Conservation (phyloP, 2,113 vertebrate genomes). For the Nycticebus coucang region DNA sequence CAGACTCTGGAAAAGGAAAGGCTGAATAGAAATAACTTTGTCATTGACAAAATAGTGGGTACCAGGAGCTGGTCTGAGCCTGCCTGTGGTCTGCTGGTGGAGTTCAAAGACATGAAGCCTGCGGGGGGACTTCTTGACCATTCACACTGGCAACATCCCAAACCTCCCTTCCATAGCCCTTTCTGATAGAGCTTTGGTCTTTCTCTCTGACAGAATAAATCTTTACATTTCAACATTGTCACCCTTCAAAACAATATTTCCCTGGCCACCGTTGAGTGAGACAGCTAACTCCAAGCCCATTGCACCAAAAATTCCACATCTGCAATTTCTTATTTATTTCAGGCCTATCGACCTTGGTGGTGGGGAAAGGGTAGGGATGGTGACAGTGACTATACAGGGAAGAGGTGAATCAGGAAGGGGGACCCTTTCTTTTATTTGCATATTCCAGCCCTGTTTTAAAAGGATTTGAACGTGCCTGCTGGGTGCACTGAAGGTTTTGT, state of each 20-base stretch:
- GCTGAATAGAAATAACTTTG: conserved; percentile 7
- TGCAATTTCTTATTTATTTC: conserved; percentile 19
- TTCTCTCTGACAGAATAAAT: background rate
- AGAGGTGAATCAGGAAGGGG: background rate
- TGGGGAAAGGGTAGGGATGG: background rate
- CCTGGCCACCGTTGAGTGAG: background rate
- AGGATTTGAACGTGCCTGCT: background rate
- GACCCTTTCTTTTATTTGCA: background rate
- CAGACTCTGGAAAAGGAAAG: conserved; percentile 42
- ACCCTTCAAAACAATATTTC: background rate
- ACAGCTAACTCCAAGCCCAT: background rate
- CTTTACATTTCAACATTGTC: background rate
- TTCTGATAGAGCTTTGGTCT: background rate
- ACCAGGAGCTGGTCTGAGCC: background rate
- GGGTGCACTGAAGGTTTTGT: background rate
- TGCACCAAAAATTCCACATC: background rate
- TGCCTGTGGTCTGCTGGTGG: background rate
- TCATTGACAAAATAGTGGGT: background rate
- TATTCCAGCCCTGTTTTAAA: background rate
- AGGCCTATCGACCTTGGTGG: background rate
- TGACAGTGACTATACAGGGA: background rate
- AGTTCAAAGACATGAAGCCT: background rate
- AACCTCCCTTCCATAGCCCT: background rate
- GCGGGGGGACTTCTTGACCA: background rate
- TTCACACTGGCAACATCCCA: background rate